Percentiles rank a stretch among this genome's conserved stretches.
Evolutionary conservation across 2,113 vertebrate species (phyloP).

Genomic region (Canis aureus): DNA sequence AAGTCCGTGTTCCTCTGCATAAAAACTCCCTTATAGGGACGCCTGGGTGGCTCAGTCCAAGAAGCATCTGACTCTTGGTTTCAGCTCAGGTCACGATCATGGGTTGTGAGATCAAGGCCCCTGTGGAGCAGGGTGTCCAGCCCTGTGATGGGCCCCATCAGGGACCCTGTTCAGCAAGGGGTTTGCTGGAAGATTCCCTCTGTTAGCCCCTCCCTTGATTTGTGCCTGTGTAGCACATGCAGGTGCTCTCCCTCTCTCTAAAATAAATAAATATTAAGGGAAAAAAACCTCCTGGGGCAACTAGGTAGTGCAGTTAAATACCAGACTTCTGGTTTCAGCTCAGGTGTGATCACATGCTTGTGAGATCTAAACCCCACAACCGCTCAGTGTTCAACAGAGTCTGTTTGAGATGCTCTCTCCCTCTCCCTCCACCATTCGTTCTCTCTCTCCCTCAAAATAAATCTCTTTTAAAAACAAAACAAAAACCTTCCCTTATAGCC

Average conservation of each 20-base stretch:
- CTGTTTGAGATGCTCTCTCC: background rate
- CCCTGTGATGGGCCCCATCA: background rate
- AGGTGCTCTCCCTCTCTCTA: background rate
- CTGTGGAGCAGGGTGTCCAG: background rate
- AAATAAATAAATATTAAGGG: background rate
- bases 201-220: background rate
- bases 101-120: background rate
- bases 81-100: background rate
- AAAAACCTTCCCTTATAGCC: background rate
- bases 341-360: too few relatives aligned
- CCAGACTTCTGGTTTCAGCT: too few relatives aligned
- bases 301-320: too few relatives aligned
- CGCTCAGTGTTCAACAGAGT: background rate
- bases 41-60: background rate
- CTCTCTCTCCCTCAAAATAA: background rate
- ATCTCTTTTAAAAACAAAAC: fast-evolving
- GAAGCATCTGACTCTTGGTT: background rate
- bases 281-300: too few relatives aligned
- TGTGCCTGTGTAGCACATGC: background rate
- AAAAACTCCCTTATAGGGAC: background rate
- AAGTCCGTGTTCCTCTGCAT: background rate
- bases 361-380: too few relatives aligned
- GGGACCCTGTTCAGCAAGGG: background rate
- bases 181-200: background rate
- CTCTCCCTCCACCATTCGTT: background rate